Evolutionary conservation across 2,888 invertebrate species (phyloP), one percentile per base, ranked within the genome.

Genomic region (Drosophila siamana): DNA sequence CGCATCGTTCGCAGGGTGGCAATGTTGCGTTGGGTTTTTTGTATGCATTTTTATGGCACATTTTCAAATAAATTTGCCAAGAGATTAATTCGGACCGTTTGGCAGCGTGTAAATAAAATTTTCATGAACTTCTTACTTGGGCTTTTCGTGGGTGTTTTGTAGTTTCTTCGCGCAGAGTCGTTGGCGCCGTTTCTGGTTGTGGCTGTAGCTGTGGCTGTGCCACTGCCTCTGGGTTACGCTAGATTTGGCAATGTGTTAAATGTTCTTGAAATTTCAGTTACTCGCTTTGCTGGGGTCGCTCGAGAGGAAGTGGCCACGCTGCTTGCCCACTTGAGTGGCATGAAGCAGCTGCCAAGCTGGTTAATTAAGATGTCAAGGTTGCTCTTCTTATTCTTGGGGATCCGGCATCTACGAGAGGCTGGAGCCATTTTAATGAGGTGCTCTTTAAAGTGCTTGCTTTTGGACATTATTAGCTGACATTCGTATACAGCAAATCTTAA

Each of bases 1-100:
- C n/a, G n/a, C n/a, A n/a, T n/a, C n/a, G n/a, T n/a, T 61, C 52
- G 44, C 36, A 11, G 51, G 52, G 30, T 48, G 15, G 48, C 71
- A 86, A 86, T 71, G 88, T 69, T 83, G 19, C 19, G 48, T 43
- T 44, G 41, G n/a, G 22, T 47, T 59, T 63, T 57, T 38, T 81
- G 80, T 73, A 87, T 84, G 84, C 89, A 85, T 85, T 85, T 85
- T 87, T 87, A 87, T 89, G 89, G 85, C 85, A 88, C 80, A 85
- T 85, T 84, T 87, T 85, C 71, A 85, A 85, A 85, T 89, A 85
- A 85, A 85, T 85, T 85, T 85, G 71, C 83, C 85, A 86, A 89
- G 80, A 85, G 88, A 85, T 85, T 85, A 89, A 89, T 87, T 82
- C 86, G 88, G 82, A 70, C 80, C 89, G 85, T 89, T 85, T 85